These are phyloP conservation scores for Pachymerium ferrugineum DNA, from an alignment of 2,888 invertebrate species.

Conservation along the genomic window DNA sequence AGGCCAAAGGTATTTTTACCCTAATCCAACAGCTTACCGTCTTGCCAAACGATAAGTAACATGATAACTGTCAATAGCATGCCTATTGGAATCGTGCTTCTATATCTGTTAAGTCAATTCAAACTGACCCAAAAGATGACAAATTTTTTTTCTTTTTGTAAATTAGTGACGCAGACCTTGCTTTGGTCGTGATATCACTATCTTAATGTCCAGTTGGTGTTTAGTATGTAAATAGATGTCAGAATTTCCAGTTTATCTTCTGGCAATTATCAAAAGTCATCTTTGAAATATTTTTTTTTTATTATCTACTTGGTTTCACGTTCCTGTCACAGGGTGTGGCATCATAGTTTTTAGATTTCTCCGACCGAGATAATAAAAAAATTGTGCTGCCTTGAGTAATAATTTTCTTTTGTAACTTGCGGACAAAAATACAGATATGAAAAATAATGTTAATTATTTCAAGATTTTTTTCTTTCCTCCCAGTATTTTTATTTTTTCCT, in stretches of 20 bases:
- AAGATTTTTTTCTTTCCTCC: no score
- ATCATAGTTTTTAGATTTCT: background rate
- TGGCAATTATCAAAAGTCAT: background rate
- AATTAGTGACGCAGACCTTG: background rate
- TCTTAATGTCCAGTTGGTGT: slow-evolving; percentile 18
- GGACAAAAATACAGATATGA: no score
- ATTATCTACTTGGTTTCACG: slow-evolving; percentile 5
- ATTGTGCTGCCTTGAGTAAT: background rate
- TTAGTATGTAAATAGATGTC: slow-evolving; percentile 16
- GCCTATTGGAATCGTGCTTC: no score
- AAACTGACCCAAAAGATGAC: no score
- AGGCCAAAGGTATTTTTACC: slow-evolving; percentile 10
- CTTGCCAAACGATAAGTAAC: no score
- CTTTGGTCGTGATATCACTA: background rate
- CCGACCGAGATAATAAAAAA: background rate
- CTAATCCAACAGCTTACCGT: background rate
- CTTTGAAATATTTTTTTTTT: background rate
- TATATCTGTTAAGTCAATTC: no score
- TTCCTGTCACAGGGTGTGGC: slow-evolving; percentile 1
- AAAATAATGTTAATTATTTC: no score
- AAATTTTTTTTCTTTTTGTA: background rate
- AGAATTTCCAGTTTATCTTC: background rate
- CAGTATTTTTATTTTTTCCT: background rate
- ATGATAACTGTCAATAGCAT: no score
- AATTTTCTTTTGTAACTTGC: background rate